Evolutionary conservation across 2,797 vertebrate species (phyloP).

Genomic region (Acanthis flammea): DNA sequence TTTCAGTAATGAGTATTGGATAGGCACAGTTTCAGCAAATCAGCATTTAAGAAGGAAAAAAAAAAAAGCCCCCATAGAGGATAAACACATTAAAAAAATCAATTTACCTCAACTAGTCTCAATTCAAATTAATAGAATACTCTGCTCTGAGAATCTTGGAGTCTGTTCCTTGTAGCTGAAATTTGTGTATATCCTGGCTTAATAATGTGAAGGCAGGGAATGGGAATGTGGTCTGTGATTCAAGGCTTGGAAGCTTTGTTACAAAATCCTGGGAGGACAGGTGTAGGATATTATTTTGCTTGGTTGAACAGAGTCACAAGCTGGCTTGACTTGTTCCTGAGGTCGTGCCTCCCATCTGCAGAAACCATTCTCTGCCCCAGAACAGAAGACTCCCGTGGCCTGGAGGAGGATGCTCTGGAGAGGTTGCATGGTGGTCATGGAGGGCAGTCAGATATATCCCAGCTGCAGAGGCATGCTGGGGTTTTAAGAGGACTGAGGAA

Average conservation of each 20-base stretch:
- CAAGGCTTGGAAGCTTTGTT: neutral
- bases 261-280: neutral
- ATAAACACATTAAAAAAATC: conserved; percentile 52
- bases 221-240: neutral
- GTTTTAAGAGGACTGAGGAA: neutral
- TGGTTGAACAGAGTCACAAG: neutral
- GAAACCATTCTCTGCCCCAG: neutral
- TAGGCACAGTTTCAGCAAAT: conserved; percentile 53
- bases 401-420: neutral
- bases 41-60: neutral
- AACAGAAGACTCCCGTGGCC: neutral
- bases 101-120: conserved; percentile 42
- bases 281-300: neutral
- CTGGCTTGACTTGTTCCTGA: neutral
- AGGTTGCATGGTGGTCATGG: neutral
- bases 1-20: conserved; percentile 60
- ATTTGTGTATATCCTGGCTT: neutral
- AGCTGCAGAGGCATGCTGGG: neutral
- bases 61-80: neutral
- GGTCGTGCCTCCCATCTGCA: neutral
- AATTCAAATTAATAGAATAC: conserved; percentile 23
- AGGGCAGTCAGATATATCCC: neutral
- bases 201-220: neutral
- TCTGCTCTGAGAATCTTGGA: neutral
- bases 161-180: neutral